These are phyloP conservation scores for Aurelia coerulea DNA, from an alignment of 30 jellyfish, hydroid and myxozoan genomes.

Conservation along the genomic window DNA sequence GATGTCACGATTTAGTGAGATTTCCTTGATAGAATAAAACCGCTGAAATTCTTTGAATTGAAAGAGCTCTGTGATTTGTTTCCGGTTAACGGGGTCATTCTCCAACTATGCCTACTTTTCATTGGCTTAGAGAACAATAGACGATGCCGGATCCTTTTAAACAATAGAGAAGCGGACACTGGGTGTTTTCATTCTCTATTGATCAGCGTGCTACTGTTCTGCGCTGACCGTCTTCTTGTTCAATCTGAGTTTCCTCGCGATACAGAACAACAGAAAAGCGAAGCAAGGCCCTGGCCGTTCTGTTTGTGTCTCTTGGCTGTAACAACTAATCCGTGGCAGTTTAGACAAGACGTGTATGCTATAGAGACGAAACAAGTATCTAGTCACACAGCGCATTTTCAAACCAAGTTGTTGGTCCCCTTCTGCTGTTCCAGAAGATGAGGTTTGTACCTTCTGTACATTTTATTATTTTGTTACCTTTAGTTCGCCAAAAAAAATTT, in stretches of 20 bases:
- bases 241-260: slow-evolving; percentile 66
- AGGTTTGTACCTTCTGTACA: slow-evolving; percentile 38
- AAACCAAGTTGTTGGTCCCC: neutral
- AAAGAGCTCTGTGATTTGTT: neutral
- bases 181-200: slow-evolving; percentile 66
- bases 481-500: no score
- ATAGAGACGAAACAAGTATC: neutral
- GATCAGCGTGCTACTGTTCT: slow-evolving; percentile 63
- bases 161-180: slow-evolving; percentile 69
- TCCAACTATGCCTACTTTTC: neutral
- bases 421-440: slow-evolving; percentile 65
- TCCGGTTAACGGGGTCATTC: slow-evolving; percentile 50
- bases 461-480: neutral
- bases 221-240: slow-evolving; percentile 14
- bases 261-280: slow-evolving; percentile 49
- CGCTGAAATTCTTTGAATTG: neutral
- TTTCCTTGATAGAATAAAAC: no score
- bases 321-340: neutral
- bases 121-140: slow-evolving; percentile 36
- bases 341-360: neutral
- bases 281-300: slow-evolving; percentile 41
- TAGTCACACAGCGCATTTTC: neutral
- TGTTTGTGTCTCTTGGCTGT: slow-evolving; percentile 3
- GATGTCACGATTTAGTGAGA: no score
- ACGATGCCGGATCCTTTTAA: slow-evolving; percentile 41